Percentiles rank a stretch among this genome's conserved stretches.
phyloP scores from a whole-genome alignment of 1,140 invertebrate genomes.

The Epicauta chinensis region DNA sequence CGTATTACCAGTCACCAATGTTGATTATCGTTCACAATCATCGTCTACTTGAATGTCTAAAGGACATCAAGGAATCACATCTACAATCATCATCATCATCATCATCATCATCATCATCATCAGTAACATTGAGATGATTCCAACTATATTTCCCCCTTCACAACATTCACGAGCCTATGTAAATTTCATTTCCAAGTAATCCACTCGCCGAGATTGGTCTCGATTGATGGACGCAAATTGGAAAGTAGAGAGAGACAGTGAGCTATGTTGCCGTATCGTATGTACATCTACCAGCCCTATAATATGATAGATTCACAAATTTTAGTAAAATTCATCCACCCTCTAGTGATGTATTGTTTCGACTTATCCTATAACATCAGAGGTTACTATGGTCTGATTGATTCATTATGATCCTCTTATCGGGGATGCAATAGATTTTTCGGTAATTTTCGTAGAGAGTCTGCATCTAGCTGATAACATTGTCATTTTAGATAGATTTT shows the following conservation, averaged over 20 bases:
- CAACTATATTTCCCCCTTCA: background rate
- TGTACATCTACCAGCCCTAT: background rate
- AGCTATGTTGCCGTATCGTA: constrained; percentile 16
- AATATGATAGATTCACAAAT: background rate
- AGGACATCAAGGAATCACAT: no score
- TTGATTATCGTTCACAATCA: no score
- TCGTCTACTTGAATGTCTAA: no score
- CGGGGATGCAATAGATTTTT: background rate
- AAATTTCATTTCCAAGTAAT: constrained; percentile 58
- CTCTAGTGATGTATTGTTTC: constrained; percentile 23
- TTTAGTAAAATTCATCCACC: background rate
- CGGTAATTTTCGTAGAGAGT: no score
- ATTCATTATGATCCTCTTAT: constrained; percentile 17
- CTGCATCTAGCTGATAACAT: background rate
- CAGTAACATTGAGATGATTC: background rate
- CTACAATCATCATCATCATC: no score
- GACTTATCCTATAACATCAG: constrained; percentile 6
- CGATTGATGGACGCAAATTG: constrained; percentile 61
- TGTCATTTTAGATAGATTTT: no score
- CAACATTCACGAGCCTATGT: constrained; percentile 44
- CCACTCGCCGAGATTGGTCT: constrained; percentile 54
- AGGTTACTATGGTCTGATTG: constrained; percentile 26
- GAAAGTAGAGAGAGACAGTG: constrained; percentile 43
- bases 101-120: no score
- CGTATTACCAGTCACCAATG: no score